Evolutionary conservation across 2,888 invertebrate genomes (phyloP), one percentile per base, ranked within the genome.

Genomic region (Argyresthia goedartella): DNA sequence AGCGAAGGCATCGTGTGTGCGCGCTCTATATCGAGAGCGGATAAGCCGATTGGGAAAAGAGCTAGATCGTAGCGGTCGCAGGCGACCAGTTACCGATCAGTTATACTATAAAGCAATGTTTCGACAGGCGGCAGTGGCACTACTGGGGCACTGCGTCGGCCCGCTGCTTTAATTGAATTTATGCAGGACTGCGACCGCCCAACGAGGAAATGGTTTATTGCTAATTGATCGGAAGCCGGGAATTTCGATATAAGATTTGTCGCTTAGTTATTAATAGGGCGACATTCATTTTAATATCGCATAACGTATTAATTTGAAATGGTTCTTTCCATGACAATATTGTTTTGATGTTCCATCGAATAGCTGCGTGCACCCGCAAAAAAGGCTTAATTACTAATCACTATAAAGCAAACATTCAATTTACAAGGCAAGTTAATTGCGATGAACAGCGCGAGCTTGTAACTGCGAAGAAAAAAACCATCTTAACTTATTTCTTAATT

Each of bases 341-440:
- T 25, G 25, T 25, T 25, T 25, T 6, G 6, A 25, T 25, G 3
- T 25, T 25, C 25, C 25, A 25, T 25, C 25, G 25, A 25, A 25
- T 2, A 4, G 2, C 71, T 66, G 64, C 68, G 71, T 75, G 34
- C 76, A 71, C 72, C 66, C 69, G 76, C 71, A 78, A 82, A 81
- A 82, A 76, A 71, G 76, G 73, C n/a, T 81, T 84, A 84, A 85
- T 85, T 84, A 80, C 85, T 81, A 82, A 84, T 85, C 81, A 81
- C 81, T 81, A 78, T 81, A 82, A 82, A 84, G 84, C 84, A 85
- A 86, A 86, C 84, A 86, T 86, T 85, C 85, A 85, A 86, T 86
- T 85, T 85, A 82, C 81, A 76, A 81, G 84, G 78, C 81, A 73
- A 82, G 79, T 80, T 86, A 85, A 86, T 86, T 84, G 85, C 81